Evolutionary conservation across 2,888 invertebrate genomes (phyloP), one percentile per base, ranked within the genome.

Genomic region (Mythimna vitellina): DNA sequence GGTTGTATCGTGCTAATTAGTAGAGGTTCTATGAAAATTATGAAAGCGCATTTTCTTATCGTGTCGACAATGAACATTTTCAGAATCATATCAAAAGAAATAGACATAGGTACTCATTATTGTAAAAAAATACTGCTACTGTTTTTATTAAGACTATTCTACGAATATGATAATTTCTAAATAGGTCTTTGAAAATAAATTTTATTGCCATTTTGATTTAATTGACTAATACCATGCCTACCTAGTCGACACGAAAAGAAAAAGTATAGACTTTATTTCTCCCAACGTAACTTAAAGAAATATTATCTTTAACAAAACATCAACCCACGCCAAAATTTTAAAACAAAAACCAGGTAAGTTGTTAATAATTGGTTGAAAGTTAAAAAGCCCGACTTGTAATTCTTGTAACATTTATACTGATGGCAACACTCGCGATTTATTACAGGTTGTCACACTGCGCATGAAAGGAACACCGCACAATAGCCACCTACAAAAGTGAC

Each of bases 281-380:
- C n/a, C 17, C 22, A 38, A 51, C 14, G 49, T 12, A 38, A 51
- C 14, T n/a, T 12, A n/a, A 54, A 10, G n/a, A 4, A 3, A 49
- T n/a, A 51, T 9, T 8, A n/a, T 51, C 22, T 42, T 61, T 1
- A 42, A 35, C 17, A 9, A 38, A 64, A 0, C 14, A 20, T 49
- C 5, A 17, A 61, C 53, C 14, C 64, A 65, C 17, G 46, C 65
- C 62, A 72, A 74, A 74, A 63, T 54, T 75, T 62, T 61, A 74
- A 73, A 74, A 83, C 69, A 79, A 80, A 80, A 78, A 67, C 56
- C 65, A 49, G 62, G 67, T 84, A 84, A 86, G 79, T 69, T 84
- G 79, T 86, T 85, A 86, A 86, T 86, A 84, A 85, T 83, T 86
- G 85, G 86, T 86, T 84, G 86, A 86, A 86, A 86, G 86, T 86